Evolutionary conservation across 2,113 vertebrate species (phyloP).

Genomic region (Oreamnos americanus): DNA sequence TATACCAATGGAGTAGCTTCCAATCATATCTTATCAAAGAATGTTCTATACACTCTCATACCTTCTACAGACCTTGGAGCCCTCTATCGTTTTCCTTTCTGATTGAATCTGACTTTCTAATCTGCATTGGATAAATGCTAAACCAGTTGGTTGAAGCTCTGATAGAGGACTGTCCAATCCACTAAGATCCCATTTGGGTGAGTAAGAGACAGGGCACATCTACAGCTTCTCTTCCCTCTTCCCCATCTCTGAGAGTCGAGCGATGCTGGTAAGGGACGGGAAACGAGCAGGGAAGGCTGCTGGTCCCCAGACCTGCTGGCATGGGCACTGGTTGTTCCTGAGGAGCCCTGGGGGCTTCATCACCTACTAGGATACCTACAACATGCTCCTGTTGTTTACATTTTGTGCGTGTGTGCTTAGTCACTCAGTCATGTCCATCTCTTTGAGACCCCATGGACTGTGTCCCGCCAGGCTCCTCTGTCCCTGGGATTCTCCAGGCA

Average conservation of each 20-base stretch:
- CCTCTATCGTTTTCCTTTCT: background rate
- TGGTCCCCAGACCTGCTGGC: background rate
- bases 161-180: background rate
- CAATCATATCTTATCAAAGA: background rate
- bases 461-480: background rate
- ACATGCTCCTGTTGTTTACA: background rate
- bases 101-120: background rate
- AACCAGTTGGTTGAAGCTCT: background rate
- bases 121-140: background rate
- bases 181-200: background rate
- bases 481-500: background rate
- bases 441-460: background rate
- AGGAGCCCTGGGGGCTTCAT: background rate
- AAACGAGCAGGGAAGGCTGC: background rate
- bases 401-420: rapidly evolving
- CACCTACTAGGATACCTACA: too few relatives aligned
- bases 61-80: background rate
- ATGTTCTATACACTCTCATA: background rate
- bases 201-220: background rate
- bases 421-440: background rate
- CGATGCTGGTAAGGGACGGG: background rate
- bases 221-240: background rate
- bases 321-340: background rate
- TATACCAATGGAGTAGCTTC: background rate
- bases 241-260: background rate